Base-by-base conservation (phyloP, 2,888 invertebrate species). In the Salticus scenicus region DNA sequence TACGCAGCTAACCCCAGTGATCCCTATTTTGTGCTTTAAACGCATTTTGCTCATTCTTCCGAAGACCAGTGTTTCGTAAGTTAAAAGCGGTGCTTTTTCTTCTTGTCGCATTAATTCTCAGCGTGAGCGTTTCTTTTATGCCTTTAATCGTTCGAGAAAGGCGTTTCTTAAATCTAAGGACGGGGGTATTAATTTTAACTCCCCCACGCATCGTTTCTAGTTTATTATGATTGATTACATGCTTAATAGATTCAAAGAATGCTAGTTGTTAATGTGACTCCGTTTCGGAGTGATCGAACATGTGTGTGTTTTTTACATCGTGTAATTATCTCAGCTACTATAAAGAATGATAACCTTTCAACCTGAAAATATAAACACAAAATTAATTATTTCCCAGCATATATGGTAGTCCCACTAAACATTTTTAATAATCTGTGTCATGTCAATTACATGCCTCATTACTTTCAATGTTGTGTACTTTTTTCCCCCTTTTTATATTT, bases 1-100 rank as follows among this genome's bases (percentile, higher is more conserved):
- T 63, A 78, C 78, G 64, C 78, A 24, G 12, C 33, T 42, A 24
- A 70, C 70, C 64, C 27, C 78, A 17, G 7, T n/a, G 42, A 71
- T 47, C 47, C 69, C 31, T 66, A 66, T 66, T 66, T 31, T 66
- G 66, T 66, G 7, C 57, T 57, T 24, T 20, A 24, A 57, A 57
- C 20, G 14, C n/a, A 30, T 28, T 66, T 30, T 30, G 14, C 31
- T 30, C 20, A 31, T 66, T 66, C n/a, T 30, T 30, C n/a, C n/a
- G 17, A 2, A 1, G 5, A 20, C 20, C 8, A 31, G 14, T 7
- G 14, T 66, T 31, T 30, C 31, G n/a, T 28, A 66, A 31, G 30
- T n/a, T 31, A 30, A 14, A 66, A 30, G 66, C 31, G 66, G 66
- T 30, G 24, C 66, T 63, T 28, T n/a, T n/a, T 63, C 66, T 66